These are phyloP conservation scores for Chelonus formosanus DNA, from an alignment of 2,888 invertebrate species.

Conservation along the genomic window DNA sequence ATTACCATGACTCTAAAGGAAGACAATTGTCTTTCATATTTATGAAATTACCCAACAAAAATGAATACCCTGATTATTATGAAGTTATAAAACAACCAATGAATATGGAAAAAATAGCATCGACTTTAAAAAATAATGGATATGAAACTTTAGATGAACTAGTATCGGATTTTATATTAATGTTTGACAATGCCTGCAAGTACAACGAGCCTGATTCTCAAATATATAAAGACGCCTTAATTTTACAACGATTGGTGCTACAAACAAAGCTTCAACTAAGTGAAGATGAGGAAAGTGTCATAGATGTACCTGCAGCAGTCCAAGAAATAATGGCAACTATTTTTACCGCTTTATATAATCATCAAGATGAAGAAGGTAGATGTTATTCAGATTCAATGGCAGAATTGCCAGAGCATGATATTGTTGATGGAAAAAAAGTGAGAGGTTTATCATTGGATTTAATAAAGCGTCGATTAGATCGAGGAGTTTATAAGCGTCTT, in stretches of 20 bases:
- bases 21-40: conserved; percentile 95
- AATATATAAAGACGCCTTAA: conserved; percentile 95
- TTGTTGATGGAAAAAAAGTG: conserved; percentile 72
- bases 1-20: conserved; percentile 85
- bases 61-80: conserved; percentile 95
- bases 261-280: conserved; percentile 90
- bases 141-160: conserved; percentile 89
- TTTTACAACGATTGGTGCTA: conserved; percentile 88
- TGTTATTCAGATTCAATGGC: conserved; percentile 97
- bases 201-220: conserved; percentile 98
- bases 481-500: conserved; percentile 89
- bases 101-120: conserved; percentile 93
- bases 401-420: conserved; percentile 88
- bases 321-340: conserved; percentile 90
- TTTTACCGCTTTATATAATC: conserved; percentile 93
- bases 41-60: conserved; percentile 92
- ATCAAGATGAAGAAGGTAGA: conserved; percentile 95
- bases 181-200: conserved; percentile 97
- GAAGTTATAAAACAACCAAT: conserved; percentile 96
- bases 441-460: conserved; percentile 90
- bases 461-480: conserved; percentile 90
- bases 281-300: conserved; percentile 85
- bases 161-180: conserved; percentile 86
- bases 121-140: conserved; percentile 78
- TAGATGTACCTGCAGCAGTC: conserved; percentile 88